Evolutionary conservation across 2,888 invertebrate genomes (phyloP).

Genomic region (Clitarchus hookeri): DNA sequence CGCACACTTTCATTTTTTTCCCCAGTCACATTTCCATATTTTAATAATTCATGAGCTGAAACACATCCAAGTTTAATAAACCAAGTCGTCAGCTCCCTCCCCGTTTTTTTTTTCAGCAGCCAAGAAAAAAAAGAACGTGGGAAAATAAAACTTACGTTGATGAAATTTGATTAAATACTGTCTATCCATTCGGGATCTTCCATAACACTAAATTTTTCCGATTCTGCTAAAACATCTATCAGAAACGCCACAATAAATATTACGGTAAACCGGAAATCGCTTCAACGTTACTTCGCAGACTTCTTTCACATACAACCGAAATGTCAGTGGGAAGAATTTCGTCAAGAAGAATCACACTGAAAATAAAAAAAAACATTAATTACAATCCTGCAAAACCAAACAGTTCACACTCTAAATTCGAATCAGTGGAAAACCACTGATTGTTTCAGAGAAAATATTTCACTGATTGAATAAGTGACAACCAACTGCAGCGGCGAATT

Average conservation of each 20-base stretch:
- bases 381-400: too few species aligned
- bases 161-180: neutral
- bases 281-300: too few species aligned
- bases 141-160: neutral
- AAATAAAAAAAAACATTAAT: too few species aligned
- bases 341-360: too few species aligned
- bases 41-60: slow-evolving; percentile 14
- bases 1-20: slow-evolving; percentile 8
- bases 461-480: too few species aligned
- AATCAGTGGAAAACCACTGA: too few species aligned
- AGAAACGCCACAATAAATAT: neutral
- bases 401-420: too few species aligned
- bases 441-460: too few species aligned
- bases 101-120: neutral
- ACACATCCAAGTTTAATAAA: slow-evolving; percentile 10
- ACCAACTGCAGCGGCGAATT: too few species aligned
- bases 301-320: too few species aligned
- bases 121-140: neutral
- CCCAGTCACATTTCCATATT: neutral
- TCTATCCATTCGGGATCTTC: neutral
- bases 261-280: too few species aligned
- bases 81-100: neutral
- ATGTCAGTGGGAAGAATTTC: too few species aligned
- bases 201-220: neutral
- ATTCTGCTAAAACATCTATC: neutral